Conservation (phyloP, 2,888 invertebrate species). For the Xestoiulus laeticollis region DNA sequence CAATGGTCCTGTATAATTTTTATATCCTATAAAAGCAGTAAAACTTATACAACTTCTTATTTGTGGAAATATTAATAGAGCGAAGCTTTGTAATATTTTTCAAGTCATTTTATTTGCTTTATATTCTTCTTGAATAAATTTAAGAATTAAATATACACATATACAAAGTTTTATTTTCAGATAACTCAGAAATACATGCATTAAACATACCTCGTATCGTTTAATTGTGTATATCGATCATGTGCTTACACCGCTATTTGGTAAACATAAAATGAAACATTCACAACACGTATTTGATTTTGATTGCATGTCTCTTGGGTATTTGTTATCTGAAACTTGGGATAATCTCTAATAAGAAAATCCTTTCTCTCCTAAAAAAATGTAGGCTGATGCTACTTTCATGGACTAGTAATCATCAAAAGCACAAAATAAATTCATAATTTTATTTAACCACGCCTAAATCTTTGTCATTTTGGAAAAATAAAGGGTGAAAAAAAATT, state of each 20-base stretch:
- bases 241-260: neutral
- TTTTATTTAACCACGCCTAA: neutral
- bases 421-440: neutral
- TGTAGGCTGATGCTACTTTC: constrained; percentile 21
- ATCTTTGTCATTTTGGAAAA: neutral
- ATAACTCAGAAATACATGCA: neutral
- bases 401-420: constrained; percentile 17
- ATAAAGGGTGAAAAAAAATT: neutral
- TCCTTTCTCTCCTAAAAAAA: neutral
- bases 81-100: no score
- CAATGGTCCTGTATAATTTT: no score
- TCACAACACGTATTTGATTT: neutral
- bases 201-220: neutral
- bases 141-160: neutral
- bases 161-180: neutral
- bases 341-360: neutral
- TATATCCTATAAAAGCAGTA: no score
- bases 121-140: neutral
- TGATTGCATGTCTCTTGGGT: neutral
- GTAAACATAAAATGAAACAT: neutral
- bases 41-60: no score
- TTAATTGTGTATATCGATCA: neutral
- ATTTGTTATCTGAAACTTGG: neutral
- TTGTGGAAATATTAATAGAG: no score
- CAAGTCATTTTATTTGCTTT: neutral